Evolutionary conservation across 2,797 vertebrate species (phyloP).

Genomic region (Sardinella longiceps): DNA sequence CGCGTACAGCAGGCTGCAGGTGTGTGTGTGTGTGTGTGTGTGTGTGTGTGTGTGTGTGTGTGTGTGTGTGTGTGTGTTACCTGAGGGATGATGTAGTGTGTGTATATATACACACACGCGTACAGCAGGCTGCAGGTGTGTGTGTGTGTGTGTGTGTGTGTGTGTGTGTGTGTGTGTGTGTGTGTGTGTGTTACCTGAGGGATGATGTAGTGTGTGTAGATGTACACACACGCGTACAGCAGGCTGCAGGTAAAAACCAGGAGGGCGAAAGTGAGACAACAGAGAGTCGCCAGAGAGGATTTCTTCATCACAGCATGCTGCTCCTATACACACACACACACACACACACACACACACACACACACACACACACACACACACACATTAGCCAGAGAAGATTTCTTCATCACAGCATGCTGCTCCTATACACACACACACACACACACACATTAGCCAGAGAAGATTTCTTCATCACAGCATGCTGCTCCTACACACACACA

Average conservation of each 20-base stretch:
- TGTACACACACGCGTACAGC: constrained; percentile 87
- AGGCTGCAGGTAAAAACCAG: constrained; percentile 87
- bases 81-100: neutral
- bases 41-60: constrained; percentile 50
- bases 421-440: constrained; percentile 14
- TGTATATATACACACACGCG: neutral
- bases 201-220: constrained; percentile 92
- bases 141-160: constrained; percentile 12
- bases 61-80: neutral
- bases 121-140: neutral
- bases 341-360: constrained; percentile 21
- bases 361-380: too few relatives aligned
- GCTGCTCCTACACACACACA: neutral
- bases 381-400: neutral
- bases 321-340: constrained; percentile 41
- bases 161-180: constrained; percentile 14
- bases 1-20: constrained; percentile 80
- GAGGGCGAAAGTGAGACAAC: constrained; percentile 87
- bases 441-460: neutral
- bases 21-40: constrained; percentile 91
- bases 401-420: neutral
- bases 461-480: neutral
- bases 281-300: constrained; percentile 81
- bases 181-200: constrained; percentile 76
- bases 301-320: constrained; percentile 68